Percentiles rank a stretch among this genome's conserved stretches.
Evolutionary conservation across 1,140 invertebrate species (phyloP).

Genomic region (Homalodisca vitripennis): DNA sequence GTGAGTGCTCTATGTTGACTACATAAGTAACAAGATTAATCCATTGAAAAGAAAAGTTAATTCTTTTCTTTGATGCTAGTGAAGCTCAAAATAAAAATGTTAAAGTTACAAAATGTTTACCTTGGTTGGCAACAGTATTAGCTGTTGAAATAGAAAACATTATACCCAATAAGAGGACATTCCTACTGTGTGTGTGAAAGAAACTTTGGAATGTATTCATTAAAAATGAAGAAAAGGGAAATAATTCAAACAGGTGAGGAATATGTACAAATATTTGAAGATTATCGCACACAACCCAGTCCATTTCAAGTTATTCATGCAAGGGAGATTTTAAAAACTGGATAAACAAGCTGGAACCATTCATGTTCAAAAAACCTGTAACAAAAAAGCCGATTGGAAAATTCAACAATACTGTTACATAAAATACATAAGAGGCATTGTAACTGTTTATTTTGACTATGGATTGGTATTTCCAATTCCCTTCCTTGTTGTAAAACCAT

Average conservation of each 20-base stretch:
- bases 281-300: background rate
- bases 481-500: background rate
- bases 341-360: background rate
- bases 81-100: slow-evolving; percentile 16
- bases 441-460: background rate
- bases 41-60: slow-evolving; percentile 2
- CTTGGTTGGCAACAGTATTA: slow-evolving; percentile 7
- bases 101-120: slow-evolving; percentile 14
- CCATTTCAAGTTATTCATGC: slow-evolving; percentile 28
- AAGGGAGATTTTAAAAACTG: slow-evolving; percentile 25
- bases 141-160: slow-evolving; percentile 33
- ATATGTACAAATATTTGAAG: slow-evolving; percentile 38
- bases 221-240: slow-evolving; percentile 37
- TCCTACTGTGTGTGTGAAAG: slow-evolving; percentile 40
- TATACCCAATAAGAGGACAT: slow-evolving; percentile 38
- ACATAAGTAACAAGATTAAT: slow-evolving; percentile 16
- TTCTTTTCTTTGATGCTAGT: slow-evolving; percentile 13
- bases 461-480: background rate
- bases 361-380: slow-evolving; percentile 26
- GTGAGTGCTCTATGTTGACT: slow-evolving; percentile 22
- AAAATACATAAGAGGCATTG: slow-evolving; percentile 6
- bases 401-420: slow-evolving; percentile 25
- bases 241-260: slow-evolving; percentile 38
- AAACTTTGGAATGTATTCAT: slow-evolving; percentile 41
- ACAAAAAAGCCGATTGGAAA: slow-evolving; percentile 23